These are phyloP conservation scores for Erinaceus europaeus DNA, from an alignment of 2,113 vertebrate species.

Conservation along the genomic window DNA sequence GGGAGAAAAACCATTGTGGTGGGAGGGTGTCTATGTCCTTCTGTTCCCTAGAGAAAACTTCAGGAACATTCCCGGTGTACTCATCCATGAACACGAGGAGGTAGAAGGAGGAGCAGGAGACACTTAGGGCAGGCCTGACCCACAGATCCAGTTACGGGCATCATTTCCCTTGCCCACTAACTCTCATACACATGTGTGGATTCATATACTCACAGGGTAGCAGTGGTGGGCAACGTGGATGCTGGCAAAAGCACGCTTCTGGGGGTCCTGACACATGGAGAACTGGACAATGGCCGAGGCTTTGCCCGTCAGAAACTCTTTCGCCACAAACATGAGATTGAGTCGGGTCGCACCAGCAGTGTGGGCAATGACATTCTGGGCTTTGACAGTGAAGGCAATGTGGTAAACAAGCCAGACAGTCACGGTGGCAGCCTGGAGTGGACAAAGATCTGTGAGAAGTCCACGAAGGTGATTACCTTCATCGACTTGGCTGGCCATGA, in stretches of 20 bases:
- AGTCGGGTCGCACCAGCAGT: conserved; percentile 97
- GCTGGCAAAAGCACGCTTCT: conserved; percentile 96
- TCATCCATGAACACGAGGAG: neutral
- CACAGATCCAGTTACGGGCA: neutral
- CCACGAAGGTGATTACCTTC: conserved; percentile 98
- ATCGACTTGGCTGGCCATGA: conserved; percentile 98
- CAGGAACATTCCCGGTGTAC: neutral
- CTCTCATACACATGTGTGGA: neutral
- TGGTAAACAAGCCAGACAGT: conserved; percentile 97
- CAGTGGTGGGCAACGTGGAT: conserved; percentile 98
- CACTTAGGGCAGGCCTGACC: too few species aligned
- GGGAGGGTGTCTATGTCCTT: neutral
- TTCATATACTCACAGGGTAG: conserved; percentile 85
- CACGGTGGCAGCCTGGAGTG: conserved; percentile 97
- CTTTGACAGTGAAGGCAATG: conserved; percentile 95
- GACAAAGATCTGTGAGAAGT: conserved; percentile 99
- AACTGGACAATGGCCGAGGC: conserved; percentile 96
- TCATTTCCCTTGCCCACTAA: neutral
- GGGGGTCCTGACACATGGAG: conserved; percentile 95
- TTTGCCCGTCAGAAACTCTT: conserved; percentile 99
- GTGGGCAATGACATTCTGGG: conserved; percentile 98
- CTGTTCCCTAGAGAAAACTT: neutral
- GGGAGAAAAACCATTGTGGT: neutral
- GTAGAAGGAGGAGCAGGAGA: neutral
- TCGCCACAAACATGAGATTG: conserved; percentile 98